A percentile compares a stretch with the other conserved stretches of the same genome.
Conservation (phyloP, 2,797 vertebrate species). For the Mormyrus hasselquistii region DNA sequence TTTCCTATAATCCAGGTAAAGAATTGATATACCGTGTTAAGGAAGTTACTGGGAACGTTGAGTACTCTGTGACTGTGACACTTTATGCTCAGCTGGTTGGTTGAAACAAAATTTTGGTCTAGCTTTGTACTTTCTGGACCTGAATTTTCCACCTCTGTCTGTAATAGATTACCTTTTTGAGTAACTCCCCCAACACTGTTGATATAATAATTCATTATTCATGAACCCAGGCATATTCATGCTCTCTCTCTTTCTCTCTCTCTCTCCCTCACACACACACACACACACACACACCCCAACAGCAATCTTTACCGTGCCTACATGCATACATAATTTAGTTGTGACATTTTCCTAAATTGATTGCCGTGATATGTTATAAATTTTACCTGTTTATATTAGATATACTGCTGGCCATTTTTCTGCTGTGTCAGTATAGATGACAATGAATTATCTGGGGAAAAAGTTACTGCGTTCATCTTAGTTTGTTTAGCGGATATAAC, state of each 20-base stretch:
- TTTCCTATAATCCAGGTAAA: not conserved
- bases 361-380: not conserved
- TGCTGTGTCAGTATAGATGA: not conserved
- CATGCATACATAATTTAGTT: not conserved
- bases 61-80: not conserved
- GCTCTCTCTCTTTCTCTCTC: not conserved
- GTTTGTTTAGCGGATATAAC: not conserved
- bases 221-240: not conserved
- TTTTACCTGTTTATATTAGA: not conserved
- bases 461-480: not conserved
- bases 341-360: not conserved
- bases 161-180: not conserved
- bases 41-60: not conserved
- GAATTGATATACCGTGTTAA: not conserved
- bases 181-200: not conserved
- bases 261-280: too few species aligned
- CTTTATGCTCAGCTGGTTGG: not conserved
- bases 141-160: not conserved
- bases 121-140: not conserved
- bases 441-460: not conserved
- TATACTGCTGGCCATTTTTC: not conserved
- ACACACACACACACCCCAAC: not conserved
- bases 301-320: not conserved
- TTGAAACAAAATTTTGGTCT: too few species aligned
- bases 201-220: not conserved